phyloP scores from a whole-genome alignment of 2,888 invertebrate genomes.

The Resseliella maxima region DNA sequence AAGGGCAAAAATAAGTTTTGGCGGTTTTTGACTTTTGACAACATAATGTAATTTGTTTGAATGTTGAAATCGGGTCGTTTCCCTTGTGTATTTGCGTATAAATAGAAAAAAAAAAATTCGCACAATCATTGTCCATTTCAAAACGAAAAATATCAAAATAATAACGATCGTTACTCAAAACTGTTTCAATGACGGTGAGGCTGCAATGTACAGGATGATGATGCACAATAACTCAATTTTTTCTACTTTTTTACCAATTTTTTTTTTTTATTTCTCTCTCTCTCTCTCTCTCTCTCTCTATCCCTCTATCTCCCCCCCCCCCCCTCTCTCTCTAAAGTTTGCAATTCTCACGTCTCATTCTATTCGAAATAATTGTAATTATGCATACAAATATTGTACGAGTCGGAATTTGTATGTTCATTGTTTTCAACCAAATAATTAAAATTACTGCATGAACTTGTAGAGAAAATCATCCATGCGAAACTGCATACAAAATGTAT shows the following conservation, averaged over 20 bases:
- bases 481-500: background rate
- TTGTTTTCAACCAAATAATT: background rate
- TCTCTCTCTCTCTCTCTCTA: too few relatives aligned
- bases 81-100: background rate
- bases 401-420: background rate
- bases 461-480: background rate
- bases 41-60: background rate
- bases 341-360: too few relatives aligned
- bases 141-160: background rate
- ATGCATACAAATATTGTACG: background rate
- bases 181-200: too few relatives aligned
- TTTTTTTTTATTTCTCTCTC: too few relatives aligned
- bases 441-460: constrained; percentile 13
- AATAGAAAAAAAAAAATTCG: background rate
- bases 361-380: too few relatives aligned
- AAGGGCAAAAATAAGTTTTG: background rate
- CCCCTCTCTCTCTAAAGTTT: too few relatives aligned
- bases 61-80: background rate
- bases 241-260: too few relatives aligned
- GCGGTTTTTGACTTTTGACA: background rate
- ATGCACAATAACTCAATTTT: too few relatives aligned
- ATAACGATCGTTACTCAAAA: too few relatives aligned
- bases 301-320: too few relatives aligned
- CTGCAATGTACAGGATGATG: too few relatives aligned
- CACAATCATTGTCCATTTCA: background rate